Evolutionary conservation across 53 echinoderm and acorn worm genomes (phyloP).

Genomic region (Glandiceps talaboti): DNA sequence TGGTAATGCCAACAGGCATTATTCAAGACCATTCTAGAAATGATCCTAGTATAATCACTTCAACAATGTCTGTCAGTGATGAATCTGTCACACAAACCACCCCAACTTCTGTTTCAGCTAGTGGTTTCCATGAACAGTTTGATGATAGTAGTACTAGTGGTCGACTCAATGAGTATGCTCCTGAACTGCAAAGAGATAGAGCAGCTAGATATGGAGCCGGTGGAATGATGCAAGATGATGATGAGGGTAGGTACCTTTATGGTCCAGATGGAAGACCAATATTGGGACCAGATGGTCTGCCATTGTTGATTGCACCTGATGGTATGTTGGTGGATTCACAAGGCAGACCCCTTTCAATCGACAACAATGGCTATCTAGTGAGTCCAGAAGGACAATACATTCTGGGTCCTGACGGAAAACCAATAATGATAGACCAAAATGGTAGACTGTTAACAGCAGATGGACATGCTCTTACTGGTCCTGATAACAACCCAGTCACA

Average conservation of each 20-base stretch:
- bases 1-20: neutral
- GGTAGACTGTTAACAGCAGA: neutral
- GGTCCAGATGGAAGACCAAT: conserved; percentile 14
- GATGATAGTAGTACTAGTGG: neutral
- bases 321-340: neutral
- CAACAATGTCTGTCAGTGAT: neutral
- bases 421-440: neutral
- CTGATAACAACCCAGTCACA: neutral
- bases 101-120: neutral
- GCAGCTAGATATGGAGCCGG: conserved; percentile 17
- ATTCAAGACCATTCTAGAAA: neutral
- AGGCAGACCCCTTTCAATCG: neutral
- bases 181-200: neutral
- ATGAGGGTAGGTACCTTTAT: conserved; percentile 24
- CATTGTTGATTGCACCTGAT: neutral
- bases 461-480: neutral
- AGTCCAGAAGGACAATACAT: neutral
- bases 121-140: no score
- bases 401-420: neutral
- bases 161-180: neutral
- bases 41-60: no score
- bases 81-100: neutral
- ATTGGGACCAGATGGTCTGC: neutral
- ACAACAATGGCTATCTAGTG: neutral
- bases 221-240: conserved; percentile 21